A percentile compares a stretch with the other conserved stretches of the same genome.
phyloP scores from a whole-genome alignment of 2,113 vertebrate species.

The Thomomys bottae region DNA sequence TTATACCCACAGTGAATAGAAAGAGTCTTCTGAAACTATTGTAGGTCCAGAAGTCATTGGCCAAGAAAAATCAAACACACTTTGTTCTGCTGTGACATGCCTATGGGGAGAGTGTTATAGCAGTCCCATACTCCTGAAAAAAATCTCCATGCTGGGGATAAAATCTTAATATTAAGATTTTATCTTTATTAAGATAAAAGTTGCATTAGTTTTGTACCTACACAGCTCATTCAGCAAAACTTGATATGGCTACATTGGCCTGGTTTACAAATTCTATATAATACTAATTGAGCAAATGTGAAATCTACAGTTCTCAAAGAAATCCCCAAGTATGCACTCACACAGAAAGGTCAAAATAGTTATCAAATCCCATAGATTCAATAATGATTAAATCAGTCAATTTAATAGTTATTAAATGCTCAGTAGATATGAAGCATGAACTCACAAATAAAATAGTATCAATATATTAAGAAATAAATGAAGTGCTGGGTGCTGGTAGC shows the following conservation, averaged over 20 bases:
- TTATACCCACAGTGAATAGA: conserved; percentile 51
- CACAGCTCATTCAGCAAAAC: conserved; percentile 6
- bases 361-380: not conserved
- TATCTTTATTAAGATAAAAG: not conserved
- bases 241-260: not conserved
- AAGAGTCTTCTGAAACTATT: conserved; percentile 38
- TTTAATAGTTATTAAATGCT: not conserved
- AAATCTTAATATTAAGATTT: not conserved
- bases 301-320: not conserved
- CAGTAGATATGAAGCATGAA: not conserved
- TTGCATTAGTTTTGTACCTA: not conserved
- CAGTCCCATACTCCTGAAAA: conserved; percentile 1
- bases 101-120: not conserved
- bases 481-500: not conserved
- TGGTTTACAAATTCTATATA: not conserved
- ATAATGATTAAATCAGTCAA: not conserved
- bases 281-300: not conserved
- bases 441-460: conserved; percentile 20
- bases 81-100: not conserved
- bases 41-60: conserved; percentile 57
- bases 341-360: not conserved
- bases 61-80: conserved; percentile 10
- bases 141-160: not conserved
- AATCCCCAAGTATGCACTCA: not conserved
- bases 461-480: not conserved